Evolutionary conservation across 2,888 invertebrate genomes (phyloP), one percentile per base, ranked within the genome.

Genomic region (Eupithecia inturbata): DNA sequence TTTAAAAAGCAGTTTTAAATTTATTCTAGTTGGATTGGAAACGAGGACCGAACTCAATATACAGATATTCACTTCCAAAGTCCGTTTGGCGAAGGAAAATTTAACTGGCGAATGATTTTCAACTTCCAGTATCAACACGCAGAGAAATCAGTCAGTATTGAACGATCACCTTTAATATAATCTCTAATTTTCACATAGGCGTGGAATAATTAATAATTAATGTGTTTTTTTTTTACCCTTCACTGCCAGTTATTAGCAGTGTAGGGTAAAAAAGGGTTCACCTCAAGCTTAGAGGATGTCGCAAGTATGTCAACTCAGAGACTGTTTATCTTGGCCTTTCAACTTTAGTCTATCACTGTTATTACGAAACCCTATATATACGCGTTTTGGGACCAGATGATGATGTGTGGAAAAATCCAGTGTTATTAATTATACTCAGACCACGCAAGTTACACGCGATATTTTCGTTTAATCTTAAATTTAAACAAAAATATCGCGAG

Each of bases 91-190:
- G 97, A 97, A 82, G 98, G 97, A 0, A 96, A 96, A 86, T 98
- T 98, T 92, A 98, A 98, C 91, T 98, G 98, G 98, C 95, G 98
- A 80, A 98, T 98, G 95, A 93, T 98, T 77, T 98, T 98, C 84
- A 95, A 95, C 10, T 96, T 98, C 77, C 95, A 96, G 77, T 98
- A 97, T 86, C 95, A 97, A 67, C 95, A 95, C 70, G 95, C 96
- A 0, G 97, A 98, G 87, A 96, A 97, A 84, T 96, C 96, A 91
- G 95, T 95, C 84, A 62, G 66, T 75, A 66, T 64, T 64, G 19
- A 19, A 28, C 6, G 62, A 60, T 60, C 12, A 14, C 16, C 9
- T 49, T 1, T 53, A 3, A 10, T 1, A 53, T 53, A 53, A 22
- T 53, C 7, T 45, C 41, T 6, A 41, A 41, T 41, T 41, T 41